Conservation (phyloP, 2,113 vertebrate genomes). For the Ceyx cyanopectus region DNA sequence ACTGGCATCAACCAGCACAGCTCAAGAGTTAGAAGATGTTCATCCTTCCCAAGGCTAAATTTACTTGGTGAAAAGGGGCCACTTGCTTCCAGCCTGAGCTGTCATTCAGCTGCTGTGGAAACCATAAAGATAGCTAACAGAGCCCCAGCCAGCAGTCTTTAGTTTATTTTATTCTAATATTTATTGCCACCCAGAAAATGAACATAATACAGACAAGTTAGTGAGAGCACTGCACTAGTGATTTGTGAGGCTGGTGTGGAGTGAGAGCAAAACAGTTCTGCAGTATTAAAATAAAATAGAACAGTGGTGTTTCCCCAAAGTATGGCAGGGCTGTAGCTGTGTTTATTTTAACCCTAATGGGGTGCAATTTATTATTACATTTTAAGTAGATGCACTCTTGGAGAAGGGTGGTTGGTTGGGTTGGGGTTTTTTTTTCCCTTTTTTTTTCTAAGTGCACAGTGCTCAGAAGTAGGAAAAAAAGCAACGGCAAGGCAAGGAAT, state of each 20-base stretch:
- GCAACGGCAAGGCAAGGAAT: not conserved
- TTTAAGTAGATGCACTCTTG: constrained; percentile 36
- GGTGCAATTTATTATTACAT: constrained; percentile 54
- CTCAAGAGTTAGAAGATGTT: constrained; percentile 80
- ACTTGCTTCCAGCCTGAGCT: constrained; percentile 77
- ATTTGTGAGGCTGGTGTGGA: constrained; percentile 74
- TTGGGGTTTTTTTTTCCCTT: not conserved
- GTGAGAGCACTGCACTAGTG: constrained; percentile 69
- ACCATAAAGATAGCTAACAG: constrained; percentile 84
- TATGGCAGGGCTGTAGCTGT: constrained; percentile 52
- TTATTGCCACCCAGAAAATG: constrained; percentile 86
- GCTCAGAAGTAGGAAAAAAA: not conserved
- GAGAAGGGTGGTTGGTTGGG: not conserved
- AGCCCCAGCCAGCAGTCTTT: constrained; percentile 81
- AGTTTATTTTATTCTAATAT: constrained; percentile 88
- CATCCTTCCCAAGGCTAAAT: constrained; percentile 87
- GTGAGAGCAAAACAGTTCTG: constrained; percentile 72
- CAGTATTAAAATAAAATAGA: constrained; percentile 70
- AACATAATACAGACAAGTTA: constrained; percentile 82
- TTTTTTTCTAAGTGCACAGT: not conserved
- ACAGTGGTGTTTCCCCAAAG: constrained; percentile 44
- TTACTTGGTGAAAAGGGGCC: constrained; percentile 82
- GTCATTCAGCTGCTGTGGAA: constrained; percentile 87
- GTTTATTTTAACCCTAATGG: constrained; percentile 63
- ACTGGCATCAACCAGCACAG: constrained; percentile 81